Evolutionary conservation across 2,113 vertebrate genomes (phyloP).

Genomic region (Taurulus bubalis): DNA sequence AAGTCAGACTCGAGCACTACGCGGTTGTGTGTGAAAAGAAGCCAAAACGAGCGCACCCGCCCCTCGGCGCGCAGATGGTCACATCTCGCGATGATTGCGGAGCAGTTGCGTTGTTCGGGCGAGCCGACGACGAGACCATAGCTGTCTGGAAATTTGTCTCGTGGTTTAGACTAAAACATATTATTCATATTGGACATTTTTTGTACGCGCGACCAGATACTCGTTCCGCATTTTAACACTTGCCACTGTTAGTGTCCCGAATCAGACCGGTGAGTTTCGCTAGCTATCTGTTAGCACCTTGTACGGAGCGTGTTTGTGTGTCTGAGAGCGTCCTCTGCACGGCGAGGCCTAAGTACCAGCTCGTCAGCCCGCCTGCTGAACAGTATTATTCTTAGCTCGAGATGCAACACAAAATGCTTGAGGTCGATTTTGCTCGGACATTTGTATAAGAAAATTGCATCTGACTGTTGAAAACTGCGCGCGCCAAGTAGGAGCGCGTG

Average conservation of each 20-base stretch:
- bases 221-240: conserved; percentile 24
- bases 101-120: conserved; percentile 81
- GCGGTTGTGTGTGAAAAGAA: not conserved
- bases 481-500: not conserved
- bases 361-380: conserved; percentile 45
- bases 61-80: not conserved
- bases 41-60: conserved; percentile 13
- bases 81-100: conserved; percentile 73
- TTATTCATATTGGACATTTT: conserved; percentile 48
- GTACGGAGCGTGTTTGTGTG: conserved; percentile 54
- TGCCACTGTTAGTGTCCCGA: conserved; percentile 42
- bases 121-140: conserved; percentile 77
- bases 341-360: conserved; percentile 71
- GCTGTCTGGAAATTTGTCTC: conserved; percentile 82
- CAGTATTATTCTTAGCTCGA: too few relatives aligned
- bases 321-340: conserved; percentile 61
- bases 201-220: conserved; percentile 5
- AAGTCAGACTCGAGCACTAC: not conserved
- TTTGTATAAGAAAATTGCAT: not conserved
- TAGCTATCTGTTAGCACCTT: conserved; percentile 55
- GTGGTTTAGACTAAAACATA: conserved; percentile 64
- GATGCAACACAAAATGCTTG: accelerated
- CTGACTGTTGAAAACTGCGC: accelerated
- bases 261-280: conserved; percentile 73
- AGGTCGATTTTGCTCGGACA: accelerated